A percentile compares a stretch with the other conserved stretches of the same genome.
These are phyloP conservation scores for Dendrocincla fuliginosa DNA, from an alignment of 2,797 vertebrate genomes.

Conservation along the genomic window DNA sequence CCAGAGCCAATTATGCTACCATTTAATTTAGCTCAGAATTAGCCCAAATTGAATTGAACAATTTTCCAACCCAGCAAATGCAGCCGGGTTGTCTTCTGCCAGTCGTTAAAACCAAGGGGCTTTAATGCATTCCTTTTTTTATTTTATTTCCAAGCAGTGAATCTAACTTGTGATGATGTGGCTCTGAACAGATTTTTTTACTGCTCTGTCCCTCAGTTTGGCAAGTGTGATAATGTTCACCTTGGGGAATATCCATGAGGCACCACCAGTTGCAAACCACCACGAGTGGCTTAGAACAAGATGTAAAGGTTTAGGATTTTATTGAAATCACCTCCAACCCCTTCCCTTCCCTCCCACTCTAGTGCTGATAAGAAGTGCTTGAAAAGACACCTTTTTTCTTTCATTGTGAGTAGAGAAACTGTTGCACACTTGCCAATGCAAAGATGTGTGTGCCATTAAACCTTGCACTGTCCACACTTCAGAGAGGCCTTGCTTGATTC, in stretches of 20 bases:
- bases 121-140: background rate
- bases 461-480: background rate
- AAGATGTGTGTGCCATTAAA: background rate
- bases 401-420: background rate
- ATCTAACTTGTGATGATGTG: background rate
- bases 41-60: background rate
- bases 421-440: background rate
- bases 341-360: background rate
- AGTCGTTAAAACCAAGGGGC: background rate
- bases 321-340: background rate
- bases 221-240: background rate
- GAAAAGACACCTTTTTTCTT: background rate
- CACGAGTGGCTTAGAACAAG: background rate
- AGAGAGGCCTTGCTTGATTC: slow-evolving; percentile 5
- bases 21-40: slow-evolving; percentile 38
- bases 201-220: background rate
- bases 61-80: background rate
- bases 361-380: background rate
- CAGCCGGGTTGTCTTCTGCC: background rate
- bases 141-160: background rate
- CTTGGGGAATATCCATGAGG: background rate
- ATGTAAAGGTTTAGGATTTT: background rate
- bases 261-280: background rate
- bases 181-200: background rate
- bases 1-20: background rate